A percentile compares a stretch with the other conserved stretches of the same genome.
These are phyloP conservation scores for Donacobius atricapilla DNA, from an alignment of 2,113 vertebrate species.

Conservation along the genomic window DNA sequence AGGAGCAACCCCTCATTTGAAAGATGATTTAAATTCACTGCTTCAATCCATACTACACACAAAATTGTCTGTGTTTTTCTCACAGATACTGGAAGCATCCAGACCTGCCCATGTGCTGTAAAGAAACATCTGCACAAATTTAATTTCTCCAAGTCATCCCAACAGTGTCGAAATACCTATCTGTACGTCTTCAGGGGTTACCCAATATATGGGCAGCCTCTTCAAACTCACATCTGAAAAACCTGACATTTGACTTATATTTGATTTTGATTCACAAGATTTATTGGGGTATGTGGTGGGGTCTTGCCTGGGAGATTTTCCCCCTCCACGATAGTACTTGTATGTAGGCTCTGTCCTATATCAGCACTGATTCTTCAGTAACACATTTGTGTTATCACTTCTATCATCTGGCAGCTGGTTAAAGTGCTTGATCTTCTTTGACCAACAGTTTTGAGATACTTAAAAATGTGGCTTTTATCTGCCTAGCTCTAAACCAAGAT, in stretches of 20 bases:
- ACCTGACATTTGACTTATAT: not conserved
- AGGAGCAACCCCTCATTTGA: not conserved
- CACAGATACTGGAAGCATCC: not conserved
- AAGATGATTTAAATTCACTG: not conserved
- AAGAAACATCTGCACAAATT: not conserved
- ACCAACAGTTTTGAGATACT: not conserved
- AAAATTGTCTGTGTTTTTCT: not conserved
- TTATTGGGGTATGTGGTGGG: not conserved
- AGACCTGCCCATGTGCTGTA: not conserved
- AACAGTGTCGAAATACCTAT: not conserved
- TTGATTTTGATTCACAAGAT: not conserved
- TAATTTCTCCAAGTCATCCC: not conserved
- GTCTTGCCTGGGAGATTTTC: not conserved
- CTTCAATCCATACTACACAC: not conserved
- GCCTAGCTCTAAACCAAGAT: not conserved
- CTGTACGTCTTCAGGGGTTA: not conserved
- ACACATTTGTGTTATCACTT: not conserved
- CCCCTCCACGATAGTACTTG: not conserved
- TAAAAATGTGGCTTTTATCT: not conserved
- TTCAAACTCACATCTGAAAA: not conserved
- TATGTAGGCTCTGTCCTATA: not conserved
- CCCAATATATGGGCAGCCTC: no score
- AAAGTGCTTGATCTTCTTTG: not conserved
- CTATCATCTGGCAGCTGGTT: not conserved
- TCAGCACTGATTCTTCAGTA: not conserved